phyloP scores from a whole-genome alignment of 2,113 vertebrate species.

The Ageneiosus marmoratus region DNA sequence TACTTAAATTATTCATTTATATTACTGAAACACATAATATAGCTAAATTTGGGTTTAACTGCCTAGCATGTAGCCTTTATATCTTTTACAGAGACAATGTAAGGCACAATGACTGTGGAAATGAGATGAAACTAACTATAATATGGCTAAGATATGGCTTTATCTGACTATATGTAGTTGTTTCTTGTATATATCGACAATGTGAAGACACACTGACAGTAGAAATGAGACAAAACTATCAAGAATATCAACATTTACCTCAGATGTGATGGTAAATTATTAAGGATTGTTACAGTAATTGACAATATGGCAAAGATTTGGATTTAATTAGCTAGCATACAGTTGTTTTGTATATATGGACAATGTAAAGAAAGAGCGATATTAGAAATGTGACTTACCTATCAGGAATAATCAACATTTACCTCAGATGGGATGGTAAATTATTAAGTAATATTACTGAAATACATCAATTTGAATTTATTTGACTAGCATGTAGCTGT shows the following conservation, averaged over 20 bases:
- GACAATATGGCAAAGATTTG: background rate
- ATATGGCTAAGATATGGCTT: too few species aligned
- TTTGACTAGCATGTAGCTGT: background rate
- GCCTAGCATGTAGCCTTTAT: background rate
- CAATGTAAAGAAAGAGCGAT: background rate
- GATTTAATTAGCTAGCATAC: background rate
- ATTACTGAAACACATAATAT: background rate
- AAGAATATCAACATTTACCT: background rate
- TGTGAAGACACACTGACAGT: too few species aligned
- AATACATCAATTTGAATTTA: background rate
- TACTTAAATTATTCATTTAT: too few species aligned
- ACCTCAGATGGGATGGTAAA: too few species aligned
- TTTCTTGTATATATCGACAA: too few species aligned
- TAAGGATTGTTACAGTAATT: background rate
- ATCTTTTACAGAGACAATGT: too few species aligned
- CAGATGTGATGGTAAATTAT: background rate
- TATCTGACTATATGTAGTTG: too few species aligned
- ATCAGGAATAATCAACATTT: background rate
- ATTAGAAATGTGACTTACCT: background rate
- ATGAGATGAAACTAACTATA: too few species aligned
- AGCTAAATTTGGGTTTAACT: background rate
- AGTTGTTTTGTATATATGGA: background rate
- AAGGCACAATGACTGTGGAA: background rate
- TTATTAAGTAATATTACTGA: too few species aligned
- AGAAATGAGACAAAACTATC: background rate